Conservation (phyloP, 2,888 invertebrate genomes). For the Alloplasta piceator region DNA sequence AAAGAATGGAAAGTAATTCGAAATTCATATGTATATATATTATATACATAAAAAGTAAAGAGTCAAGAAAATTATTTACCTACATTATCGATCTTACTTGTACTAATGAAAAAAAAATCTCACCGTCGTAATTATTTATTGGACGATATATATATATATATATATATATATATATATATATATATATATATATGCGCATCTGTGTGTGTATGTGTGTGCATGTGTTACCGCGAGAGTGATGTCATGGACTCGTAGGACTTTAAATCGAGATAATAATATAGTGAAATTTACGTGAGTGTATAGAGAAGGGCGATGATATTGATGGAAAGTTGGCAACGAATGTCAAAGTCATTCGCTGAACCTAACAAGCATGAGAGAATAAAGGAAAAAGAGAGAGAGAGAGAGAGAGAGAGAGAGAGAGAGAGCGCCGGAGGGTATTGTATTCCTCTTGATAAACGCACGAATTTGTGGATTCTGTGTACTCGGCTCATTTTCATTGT, state of each 20-base stretch:
- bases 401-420: conserved; percentile 33
- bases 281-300: conserved; percentile 53
- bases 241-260: conserved; percentile 42
- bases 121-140: conserved; percentile 69
- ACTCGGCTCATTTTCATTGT: conserved; percentile 75
- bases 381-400: conserved; percentile 23
- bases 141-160: conserved; percentile 54
- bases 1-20: conserved; percentile 26
- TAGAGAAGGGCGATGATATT: conserved; percentile 32
- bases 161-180: no score
- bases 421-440: conserved; percentile 49
- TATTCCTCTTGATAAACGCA: conserved; percentile 65
- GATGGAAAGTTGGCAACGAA: conserved; percentile 29
- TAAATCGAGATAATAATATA: conserved; percentile 30
- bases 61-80: conserved; percentile 39
- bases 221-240: conserved; percentile 40
- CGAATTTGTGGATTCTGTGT: conserved; percentile 73
- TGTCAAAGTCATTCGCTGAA: conserved; percentile 26
- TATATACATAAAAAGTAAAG: conserved; percentile 6
- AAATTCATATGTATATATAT: conserved; percentile 28
- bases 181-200: no score
- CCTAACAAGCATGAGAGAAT: no score
- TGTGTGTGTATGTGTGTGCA: no score
- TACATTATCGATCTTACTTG: conserved; percentile 60
- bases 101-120: conserved; percentile 62